These are phyloP conservation scores for Ardeotis arabs DNA, from an alignment of 2,113 vertebrate species.

Conservation along the genomic window DNA sequence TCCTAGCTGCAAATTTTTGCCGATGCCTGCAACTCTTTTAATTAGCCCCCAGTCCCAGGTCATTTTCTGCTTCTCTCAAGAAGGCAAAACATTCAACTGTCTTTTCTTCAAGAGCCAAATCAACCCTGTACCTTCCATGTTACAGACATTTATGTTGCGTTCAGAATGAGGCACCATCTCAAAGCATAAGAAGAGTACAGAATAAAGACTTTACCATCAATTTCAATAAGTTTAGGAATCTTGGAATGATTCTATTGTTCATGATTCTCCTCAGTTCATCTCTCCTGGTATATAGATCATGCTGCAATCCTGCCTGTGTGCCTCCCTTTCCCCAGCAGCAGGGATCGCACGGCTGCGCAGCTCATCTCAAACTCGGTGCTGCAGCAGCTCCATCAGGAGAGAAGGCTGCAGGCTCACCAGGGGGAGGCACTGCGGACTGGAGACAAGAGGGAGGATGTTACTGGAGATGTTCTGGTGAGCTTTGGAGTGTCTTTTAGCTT, in stretches of 20 bases:
- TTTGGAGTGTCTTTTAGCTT: not conserved
- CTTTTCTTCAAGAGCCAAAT: not conserved
- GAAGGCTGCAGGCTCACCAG: not conserved
- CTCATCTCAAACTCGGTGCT: not conserved
- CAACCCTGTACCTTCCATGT: not conserved
- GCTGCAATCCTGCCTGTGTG: not conserved
- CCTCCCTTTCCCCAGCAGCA: not conserved
- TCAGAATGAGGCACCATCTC: not conserved
- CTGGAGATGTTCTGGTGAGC: not conserved
- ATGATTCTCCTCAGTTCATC: slow-evolving; percentile 13
- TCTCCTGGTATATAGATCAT: not conserved
- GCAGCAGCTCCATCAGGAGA: not conserved
- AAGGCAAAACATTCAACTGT: not conserved
- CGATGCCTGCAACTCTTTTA: slow-evolving; percentile 37
- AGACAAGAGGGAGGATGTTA: not conserved
- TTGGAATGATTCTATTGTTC: slow-evolving; percentile 26
- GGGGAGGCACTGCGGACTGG: not conserved
- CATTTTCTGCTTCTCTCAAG: slow-evolving; percentile 24
- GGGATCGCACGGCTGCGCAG: not conserved
- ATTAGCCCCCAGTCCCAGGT: slow-evolving; percentile 31
- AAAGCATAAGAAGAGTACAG: not conserved
- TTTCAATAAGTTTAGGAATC: slow-evolving; percentile 25
- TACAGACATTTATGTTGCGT: not conserved
- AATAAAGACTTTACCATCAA: slow-evolving; percentile 27
- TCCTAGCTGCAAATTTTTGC: slow-evolving; percentile 41